Conservation (phyloP, 2,113 vertebrate species). For the Arizona elegans region DNA sequence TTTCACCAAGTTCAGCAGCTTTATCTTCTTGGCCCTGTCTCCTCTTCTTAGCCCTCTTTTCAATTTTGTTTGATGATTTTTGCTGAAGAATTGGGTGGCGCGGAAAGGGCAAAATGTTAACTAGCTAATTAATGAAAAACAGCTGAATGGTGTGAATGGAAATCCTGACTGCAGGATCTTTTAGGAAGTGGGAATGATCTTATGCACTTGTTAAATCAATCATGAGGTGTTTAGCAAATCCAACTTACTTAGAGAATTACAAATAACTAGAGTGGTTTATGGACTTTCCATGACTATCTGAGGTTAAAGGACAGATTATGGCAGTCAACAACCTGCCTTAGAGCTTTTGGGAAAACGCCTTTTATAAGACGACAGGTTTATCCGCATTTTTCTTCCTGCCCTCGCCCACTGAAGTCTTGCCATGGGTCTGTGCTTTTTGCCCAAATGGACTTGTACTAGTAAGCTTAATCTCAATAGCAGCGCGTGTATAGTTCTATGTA, state of each 20-base stretch:
- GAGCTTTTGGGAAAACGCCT: not conserved
- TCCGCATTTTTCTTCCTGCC: not conserved
- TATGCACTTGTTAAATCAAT: not conserved
- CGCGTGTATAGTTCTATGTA: constrained; percentile 63
- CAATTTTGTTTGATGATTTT: not conserved
- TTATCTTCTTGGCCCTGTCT: not conserved
- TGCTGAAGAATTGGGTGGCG: not conserved
- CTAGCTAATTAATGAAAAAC: not conserved
- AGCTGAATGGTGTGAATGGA: not conserved
- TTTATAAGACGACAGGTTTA: not conserved
- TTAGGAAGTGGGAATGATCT: not conserved
- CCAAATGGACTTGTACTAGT: constrained; percentile 1
- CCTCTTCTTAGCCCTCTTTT: not conserved
- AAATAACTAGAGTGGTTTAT: not conserved
- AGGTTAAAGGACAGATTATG: not conserved
- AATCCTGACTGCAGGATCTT: not conserved
- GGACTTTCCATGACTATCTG: not conserved
- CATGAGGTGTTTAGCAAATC: not conserved
- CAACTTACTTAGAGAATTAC: not conserved
- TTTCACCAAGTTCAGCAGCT: not conserved
- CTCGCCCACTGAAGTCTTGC: not conserved
- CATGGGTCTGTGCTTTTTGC: constrained; percentile 8
- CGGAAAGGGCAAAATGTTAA: not conserved
- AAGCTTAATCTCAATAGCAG: constrained; percentile 47
- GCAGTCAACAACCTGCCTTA: not conserved